A percentile compares a stretch with the other conserved stretches of the same genome.
Conservation (phyloP, 2,797 vertebrate species). For the Clarias platycephalus region DNA sequence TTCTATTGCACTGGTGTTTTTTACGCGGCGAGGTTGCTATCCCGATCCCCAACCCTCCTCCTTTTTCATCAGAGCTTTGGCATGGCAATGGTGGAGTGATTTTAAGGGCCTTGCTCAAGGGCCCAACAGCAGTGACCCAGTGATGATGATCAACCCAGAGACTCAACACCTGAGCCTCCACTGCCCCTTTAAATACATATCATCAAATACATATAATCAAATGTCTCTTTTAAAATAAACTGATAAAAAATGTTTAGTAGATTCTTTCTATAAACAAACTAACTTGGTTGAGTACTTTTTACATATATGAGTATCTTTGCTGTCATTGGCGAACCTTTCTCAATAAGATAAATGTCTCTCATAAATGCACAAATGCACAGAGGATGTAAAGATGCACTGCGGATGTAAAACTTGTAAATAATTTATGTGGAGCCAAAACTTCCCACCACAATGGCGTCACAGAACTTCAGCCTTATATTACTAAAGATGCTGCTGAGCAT, state of each 20-base stretch:
- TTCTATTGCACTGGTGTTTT: too few species aligned
- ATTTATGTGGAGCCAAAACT: slow-evolving; percentile 9
- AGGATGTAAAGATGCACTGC: slow-evolving; percentile 10
- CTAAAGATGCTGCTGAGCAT: neutral
- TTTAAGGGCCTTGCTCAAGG: too few species aligned
- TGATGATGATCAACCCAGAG: too few species aligned
- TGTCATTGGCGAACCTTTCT: neutral
- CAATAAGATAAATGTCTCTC: neutral
- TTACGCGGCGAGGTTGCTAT: too few species aligned
- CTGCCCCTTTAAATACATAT: neutral
- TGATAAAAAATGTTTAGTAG: neutral
- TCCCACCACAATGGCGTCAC: neutral
- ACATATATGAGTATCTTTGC: neutral
- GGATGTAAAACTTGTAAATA: slow-evolving; percentile 9
- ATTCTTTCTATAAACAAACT: neutral
- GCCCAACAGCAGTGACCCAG: too few species aligned
- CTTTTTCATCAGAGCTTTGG: too few species aligned
- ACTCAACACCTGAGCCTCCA: too few species aligned
- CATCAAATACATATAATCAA: neutral
- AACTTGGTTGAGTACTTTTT: neutral
- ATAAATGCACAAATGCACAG: neutral
- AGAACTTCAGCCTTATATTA: neutral
- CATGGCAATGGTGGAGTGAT: too few species aligned
- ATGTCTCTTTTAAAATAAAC: neutral
- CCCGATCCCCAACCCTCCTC: too few species aligned